These are phyloP conservation scores for Zaprionus lineosus DNA, from an alignment of 2,888 invertebrate genomes.

Conservation along the genomic window DNA sequence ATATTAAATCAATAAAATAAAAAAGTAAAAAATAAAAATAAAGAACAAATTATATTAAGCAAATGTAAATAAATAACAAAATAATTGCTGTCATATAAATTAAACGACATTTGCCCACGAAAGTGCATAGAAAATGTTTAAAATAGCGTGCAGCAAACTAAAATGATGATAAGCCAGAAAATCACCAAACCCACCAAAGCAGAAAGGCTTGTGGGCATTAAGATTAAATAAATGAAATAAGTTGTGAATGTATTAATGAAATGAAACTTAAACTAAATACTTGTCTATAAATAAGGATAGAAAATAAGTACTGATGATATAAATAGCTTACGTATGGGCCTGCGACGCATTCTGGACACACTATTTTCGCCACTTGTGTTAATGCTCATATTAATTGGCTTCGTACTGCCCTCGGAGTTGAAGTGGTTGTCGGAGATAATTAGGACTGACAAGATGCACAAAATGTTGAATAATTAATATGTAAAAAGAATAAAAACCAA, in stretches of 20 bases:
- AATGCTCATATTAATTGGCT: conserved; percentile 55
- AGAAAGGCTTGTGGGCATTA: conserved; percentile 12
- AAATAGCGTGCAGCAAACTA: conserved; percentile 52
- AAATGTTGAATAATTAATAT: conserved; percentile 53
- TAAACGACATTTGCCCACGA: conserved; percentile 1
- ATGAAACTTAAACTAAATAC: conserved; percentile 24
- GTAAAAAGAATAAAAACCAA: conserved; percentile 58
- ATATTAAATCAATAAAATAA: conserved; percentile 32
- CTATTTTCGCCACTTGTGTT: conserved; percentile 66
- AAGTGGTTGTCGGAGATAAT: conserved; percentile 13
- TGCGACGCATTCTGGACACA: conserved; percentile 70
- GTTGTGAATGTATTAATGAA: conserved; percentile 8
- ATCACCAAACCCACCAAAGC: conserved; percentile 2
- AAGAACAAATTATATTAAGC: background rate
- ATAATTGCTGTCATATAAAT: conserved; percentile 8
- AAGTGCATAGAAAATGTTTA: conserved; percentile 10
- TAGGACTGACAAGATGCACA: conserved; percentile 53
- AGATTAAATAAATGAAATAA: conserved; percentile 20
- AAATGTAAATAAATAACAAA: conserved; percentile 12
- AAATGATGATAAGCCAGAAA: conserved; percentile 13
- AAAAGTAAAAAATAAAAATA: background rate
- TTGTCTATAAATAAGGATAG: conserved; percentile 38
- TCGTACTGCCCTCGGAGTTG: conserved; percentile 49
- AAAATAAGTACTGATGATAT: conserved; percentile 37
- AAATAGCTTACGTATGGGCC: conserved; percentile 77